Conservation (phyloP, 37 sponge, comb jelly and placozoan genomes). For the Aplysina aerophoba region DNA sequence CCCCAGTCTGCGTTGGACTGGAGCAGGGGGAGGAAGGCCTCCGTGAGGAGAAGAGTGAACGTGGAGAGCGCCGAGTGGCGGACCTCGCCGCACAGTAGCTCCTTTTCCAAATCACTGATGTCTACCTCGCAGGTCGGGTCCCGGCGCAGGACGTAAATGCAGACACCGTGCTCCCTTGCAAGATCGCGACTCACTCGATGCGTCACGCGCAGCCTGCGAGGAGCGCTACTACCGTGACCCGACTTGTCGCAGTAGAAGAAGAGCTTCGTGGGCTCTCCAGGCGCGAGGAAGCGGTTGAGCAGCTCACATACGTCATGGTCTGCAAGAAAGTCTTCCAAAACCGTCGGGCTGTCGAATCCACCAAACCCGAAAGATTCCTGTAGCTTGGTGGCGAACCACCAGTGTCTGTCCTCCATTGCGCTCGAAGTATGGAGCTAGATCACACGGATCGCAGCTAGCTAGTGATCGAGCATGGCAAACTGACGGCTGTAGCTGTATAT, state of each 20-base stretch:
- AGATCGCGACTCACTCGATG: slow-evolving; percentile 48
- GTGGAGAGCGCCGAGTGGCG: slow-evolving; percentile 72
- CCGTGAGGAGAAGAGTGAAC: slow-evolving; percentile 66
- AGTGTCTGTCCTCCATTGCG: slow-evolving; percentile 90
- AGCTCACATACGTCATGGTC: slow-evolving; percentile 77
- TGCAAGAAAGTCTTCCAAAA: slow-evolving; percentile 90
- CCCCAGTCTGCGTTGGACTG: slow-evolving; percentile 80
- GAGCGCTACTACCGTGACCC: slow-evolving; percentile 11
- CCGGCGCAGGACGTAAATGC: slow-evolving; percentile 68
- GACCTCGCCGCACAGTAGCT: slow-evolving; percentile 85
- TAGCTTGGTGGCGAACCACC: slow-evolving; percentile 97
- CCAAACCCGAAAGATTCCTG: slow-evolving; percentile 93
- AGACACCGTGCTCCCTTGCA: slow-evolving; percentile 41
- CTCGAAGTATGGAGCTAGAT: background rate
- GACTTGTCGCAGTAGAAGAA: slow-evolving; percentile 84
- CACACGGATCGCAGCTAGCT: background rate
- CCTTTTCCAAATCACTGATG: slow-evolving; percentile 62
- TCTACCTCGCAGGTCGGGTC: slow-evolving; percentile 55
- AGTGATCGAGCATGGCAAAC: too few relatives aligned
- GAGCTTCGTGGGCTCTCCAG: slow-evolving; percentile 72
- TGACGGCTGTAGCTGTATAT: too few relatives aligned
- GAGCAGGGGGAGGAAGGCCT: slow-evolving; percentile 75
- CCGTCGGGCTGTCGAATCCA: slow-evolving; percentile 88
- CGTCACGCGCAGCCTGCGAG: slow-evolving; percentile 51
- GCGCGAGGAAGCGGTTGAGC: slow-evolving; percentile 78